These are phyloP conservation scores for Trissonchulus latispiculum DNA, from an alignment of 2,888 invertebrate genomes.

Conservation along the genomic window DNA sequence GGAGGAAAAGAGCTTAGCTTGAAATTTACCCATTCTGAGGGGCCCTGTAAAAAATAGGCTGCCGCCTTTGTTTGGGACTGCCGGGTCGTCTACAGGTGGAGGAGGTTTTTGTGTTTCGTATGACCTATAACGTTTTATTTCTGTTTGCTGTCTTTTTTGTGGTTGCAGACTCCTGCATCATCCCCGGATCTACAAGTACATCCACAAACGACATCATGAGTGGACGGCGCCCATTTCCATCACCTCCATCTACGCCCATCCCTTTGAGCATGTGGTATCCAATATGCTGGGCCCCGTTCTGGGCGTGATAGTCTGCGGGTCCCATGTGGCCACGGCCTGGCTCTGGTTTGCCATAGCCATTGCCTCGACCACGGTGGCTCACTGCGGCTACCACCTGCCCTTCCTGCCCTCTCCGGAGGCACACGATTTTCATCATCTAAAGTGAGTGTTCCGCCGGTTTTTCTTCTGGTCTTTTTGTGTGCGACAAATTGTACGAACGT, in stretches of 20 bases:
- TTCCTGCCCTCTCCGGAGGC: conserved; percentile 74
- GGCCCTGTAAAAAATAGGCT: too few relatives aligned
- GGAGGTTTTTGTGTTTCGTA: too few relatives aligned
- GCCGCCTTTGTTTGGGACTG: too few relatives aligned
- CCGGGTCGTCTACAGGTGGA: too few relatives aligned
- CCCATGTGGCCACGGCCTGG: conserved; percentile 57
- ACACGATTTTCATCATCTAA: conserved; percentile 75
- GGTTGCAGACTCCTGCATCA: conserved; percentile 59
- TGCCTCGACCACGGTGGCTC: conserved; percentile 65
- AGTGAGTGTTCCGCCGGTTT: conserved; percentile 51
- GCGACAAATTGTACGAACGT: too few relatives aligned
- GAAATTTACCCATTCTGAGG: too few relatives aligned
- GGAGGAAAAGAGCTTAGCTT: too few relatives aligned
- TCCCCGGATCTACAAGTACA: conserved; percentile 62
- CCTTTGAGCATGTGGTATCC: conserved; percentile 49
- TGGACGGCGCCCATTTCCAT: conserved; percentile 68
- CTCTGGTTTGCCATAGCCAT: conserved; percentile 65
- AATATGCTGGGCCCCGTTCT: conserved; percentile 65
- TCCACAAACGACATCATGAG: conserved; percentile 76
- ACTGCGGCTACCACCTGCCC: conserved; percentile 74
- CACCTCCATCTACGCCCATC: conserved; percentile 15
- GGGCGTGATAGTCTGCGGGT: conserved; percentile 55
- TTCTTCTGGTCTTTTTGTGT: too few relatives aligned
- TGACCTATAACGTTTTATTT: too few relatives aligned
- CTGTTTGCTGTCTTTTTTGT: too few relatives aligned